Percentiles rank a stretch among this genome's conserved stretches.
phyloP scores from a whole-genome alignment of 1,140 invertebrate species.

The Neuroterus valhalla region DNA sequence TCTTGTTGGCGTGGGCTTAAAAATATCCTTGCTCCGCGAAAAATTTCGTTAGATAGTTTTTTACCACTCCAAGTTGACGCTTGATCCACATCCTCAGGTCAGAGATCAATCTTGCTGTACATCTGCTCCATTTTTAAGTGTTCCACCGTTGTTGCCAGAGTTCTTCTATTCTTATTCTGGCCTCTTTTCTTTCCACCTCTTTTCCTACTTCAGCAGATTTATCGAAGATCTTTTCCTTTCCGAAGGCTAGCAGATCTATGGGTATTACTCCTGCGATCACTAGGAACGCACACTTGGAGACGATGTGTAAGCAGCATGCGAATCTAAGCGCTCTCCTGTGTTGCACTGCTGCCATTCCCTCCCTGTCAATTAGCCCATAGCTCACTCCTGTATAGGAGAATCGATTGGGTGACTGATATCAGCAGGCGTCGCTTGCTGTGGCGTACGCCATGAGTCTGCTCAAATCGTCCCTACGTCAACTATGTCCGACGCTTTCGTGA shows the following conservation, averaged over 20 bases:
- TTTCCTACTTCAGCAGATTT: too few relatives aligned
- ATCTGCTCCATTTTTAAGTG: too few relatives aligned
- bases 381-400: constrained; percentile 47
- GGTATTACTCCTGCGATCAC: neutral
- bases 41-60: too few relatives aligned
- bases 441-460: constrained; percentile 49
- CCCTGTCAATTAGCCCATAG: neutral
- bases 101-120: too few relatives aligned
- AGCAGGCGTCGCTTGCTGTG: constrained; percentile 45
- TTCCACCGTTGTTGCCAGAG: too few relatives aligned
- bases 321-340: neutral
- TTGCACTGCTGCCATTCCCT: neutral
- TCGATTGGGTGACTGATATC: constrained; percentile 46
- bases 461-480: constrained; percentile 39
- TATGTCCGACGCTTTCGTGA: constrained; percentile 36
- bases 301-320: neutral
- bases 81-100: too few relatives aligned
- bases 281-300: neutral
- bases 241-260: neutral
- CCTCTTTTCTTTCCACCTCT: too few relatives aligned
- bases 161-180: too few relatives aligned
- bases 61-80: too few relatives aligned
- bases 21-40: too few relatives aligned
- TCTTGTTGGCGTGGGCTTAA: too few relatives aligned
- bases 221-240: too few relatives aligned